These are phyloP conservation scores for Caenorhabditis sulstoni DNA, from an alignment of 2,888 invertebrate species.

Conservation along the genomic window DNA sequence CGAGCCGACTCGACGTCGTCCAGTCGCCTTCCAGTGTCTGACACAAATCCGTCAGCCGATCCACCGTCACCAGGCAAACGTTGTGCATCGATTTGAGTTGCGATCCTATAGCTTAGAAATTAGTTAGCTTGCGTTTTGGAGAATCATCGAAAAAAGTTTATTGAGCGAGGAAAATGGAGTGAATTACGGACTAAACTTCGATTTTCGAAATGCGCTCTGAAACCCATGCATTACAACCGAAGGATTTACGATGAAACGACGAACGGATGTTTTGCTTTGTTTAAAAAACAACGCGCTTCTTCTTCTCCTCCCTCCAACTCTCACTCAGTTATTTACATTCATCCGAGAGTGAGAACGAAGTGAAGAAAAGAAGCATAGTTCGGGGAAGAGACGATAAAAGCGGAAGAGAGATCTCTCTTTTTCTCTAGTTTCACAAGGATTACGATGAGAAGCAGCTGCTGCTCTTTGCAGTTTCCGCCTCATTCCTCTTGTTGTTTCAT, in stretches of 20 bases:
- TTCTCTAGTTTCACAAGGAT: constrained; percentile 13
- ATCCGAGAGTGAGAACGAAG: constrained; percentile 1
- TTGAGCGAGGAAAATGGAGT: no score
- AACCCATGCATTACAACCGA: no score
- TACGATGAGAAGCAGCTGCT: constrained; percentile 39
- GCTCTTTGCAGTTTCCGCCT: constrained; percentile 8
- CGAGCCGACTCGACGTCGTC: constrained; percentile 87
- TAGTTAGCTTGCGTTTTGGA: no score
- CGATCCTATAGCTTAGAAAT: constrained; percentile 84
- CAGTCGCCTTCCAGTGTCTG: constrained; percentile 54
- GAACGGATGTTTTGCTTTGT: constrained; percentile 11
- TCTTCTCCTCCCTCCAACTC: not conserved
- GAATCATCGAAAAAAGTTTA: no score
- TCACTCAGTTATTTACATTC: constrained; percentile 15
- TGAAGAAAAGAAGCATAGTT: constrained; percentile 16
- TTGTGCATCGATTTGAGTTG: constrained; percentile 99
- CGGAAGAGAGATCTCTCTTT: not conserved
- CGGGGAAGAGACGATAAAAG: not conserved
- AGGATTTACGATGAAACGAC: not conserved
- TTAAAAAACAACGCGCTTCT: constrained; percentile 16
- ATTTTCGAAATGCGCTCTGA: not conserved
- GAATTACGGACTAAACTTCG: no score
- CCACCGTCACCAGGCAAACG: constrained; percentile 88
- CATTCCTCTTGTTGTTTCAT: constrained; percentile 22
- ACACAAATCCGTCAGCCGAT: constrained; percentile 44